Conservation (phyloP, 2,888 invertebrate species). For the Acleris laterana region DNA sequence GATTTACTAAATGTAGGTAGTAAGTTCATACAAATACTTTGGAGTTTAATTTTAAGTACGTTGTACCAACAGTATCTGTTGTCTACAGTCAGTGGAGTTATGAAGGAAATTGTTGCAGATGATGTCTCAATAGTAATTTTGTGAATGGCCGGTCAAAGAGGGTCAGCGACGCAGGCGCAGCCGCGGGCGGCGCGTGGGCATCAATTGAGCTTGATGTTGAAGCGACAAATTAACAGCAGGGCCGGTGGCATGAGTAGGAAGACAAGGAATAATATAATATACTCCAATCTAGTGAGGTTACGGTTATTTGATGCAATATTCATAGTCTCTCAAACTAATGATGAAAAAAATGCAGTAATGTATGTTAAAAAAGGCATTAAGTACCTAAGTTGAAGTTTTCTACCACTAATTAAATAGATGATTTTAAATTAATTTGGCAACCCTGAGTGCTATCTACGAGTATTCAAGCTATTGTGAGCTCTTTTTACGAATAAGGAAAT, state of each 20-base stretch:
- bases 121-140: slow-evolving; percentile 76
- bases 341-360: too few species aligned
- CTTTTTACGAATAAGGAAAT: slow-evolving; percentile 49
- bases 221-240: slow-evolving; percentile 49
- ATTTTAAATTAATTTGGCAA: slow-evolving; percentile 14
- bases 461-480: slow-evolving; percentile 37
- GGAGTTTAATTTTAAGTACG: not conserved
- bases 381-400: too few species aligned
- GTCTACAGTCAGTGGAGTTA: slow-evolving; percentile 1
- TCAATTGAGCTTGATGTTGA: slow-evolving; percentile 67
- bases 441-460: slow-evolving; percentile 7
- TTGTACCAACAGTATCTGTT: not conserved
- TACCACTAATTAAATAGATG: too few species aligned
- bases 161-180: slow-evolving; percentile 54
- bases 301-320: too few species aligned
- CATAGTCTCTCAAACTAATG: too few species aligned
- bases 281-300: too few species aligned
- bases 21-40: too few species aligned
- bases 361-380: too few species aligned
- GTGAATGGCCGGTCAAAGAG: slow-evolving; percentile 64
- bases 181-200: slow-evolving; percentile 68
- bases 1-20: too few species aligned
- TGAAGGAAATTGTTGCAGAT: slow-evolving; percentile 56
- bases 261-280: too few species aligned
- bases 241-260: slow-evolving; percentile 42